Evolutionary conservation across 2,888 invertebrate genomes (phyloP), one percentile per base, ranked within the genome.

Genomic region (Lepidocyrtoides sp.): DNA sequence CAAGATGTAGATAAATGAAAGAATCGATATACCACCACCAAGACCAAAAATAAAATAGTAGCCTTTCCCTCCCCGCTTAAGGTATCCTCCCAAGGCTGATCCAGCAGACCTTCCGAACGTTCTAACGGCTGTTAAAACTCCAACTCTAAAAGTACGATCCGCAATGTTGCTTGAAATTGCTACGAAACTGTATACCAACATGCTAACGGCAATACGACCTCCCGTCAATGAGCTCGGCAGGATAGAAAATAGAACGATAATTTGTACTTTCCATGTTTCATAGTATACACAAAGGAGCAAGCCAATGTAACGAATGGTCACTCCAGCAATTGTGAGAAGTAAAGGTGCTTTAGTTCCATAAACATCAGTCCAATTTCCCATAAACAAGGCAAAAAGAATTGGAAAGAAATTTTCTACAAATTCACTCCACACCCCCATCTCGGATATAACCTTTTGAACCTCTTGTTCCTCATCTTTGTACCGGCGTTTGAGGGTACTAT

Each of bases 71-170:
- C 54, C 69, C 0, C 85, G 87, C 69, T 92, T 94, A 23, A 94
- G 54, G 77, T 91, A 93, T 14, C 94, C 94, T 2, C 94, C 94
- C 48, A 94, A 17, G 10, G 94, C 91, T 0, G 93, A 93, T 0
- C 94, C 94, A 0, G 94, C 89, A 0, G 94, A 94, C 23, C 92
- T 93, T 14, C 95, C 95, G 36, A 94, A 93, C 2, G 94, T 94
- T 88, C 96, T 96, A 3, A 96, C 95, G 82, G 96, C 94, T n/a
- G 94, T 96, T 14, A 96, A 95, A n/a, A 96, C 94, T 14, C 97
- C 97, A 69, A 97, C 95, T 94, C 97, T 95, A 75, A 97, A 95
- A 0, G 97, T 97, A 32, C 97, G 95, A 92, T 96, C 96, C 93
- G 96, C 96, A 26, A 96, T 88, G 0, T 96, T 95, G 57, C 96